A percentile compares a stretch with the other conserved stretches of the same genome.
Conservation (phyloP, 2,797 vertebrate genomes). For the Anabacerthia variegaticeps region DNA sequence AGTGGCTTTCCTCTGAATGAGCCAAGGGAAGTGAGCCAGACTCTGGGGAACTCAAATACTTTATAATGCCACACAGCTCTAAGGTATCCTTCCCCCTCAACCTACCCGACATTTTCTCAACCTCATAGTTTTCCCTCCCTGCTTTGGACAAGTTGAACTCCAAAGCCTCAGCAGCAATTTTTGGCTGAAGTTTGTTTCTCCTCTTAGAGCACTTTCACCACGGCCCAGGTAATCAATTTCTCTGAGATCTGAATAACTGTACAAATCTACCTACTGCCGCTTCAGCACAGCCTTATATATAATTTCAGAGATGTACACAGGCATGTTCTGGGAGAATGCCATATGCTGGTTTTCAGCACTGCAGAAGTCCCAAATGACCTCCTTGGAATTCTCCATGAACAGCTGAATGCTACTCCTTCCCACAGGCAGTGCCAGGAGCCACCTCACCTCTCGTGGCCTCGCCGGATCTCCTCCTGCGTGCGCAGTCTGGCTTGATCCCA, state of each 20-base stretch:
- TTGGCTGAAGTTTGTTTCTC: background rate
- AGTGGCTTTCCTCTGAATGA: background rate
- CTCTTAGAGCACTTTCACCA: background rate
- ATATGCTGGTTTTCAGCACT: background rate
- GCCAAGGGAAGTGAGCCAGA: background rate
- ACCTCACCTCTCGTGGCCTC: constrained; percentile 50
- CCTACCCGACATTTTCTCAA: background rate
- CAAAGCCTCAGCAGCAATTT: background rate
- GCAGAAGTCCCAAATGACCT: background rate
- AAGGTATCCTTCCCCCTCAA: background rate
- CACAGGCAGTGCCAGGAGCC: background rate
- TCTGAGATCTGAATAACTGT: background rate
- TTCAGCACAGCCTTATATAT: background rate
- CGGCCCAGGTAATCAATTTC: background rate
- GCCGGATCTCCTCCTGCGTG: constrained; percentile 80
- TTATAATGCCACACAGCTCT: background rate
- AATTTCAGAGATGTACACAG: background rate
- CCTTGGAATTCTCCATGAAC: background rate
- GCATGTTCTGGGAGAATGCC: background rate
- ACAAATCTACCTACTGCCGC: background rate
- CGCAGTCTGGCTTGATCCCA: constrained; percentile 83
- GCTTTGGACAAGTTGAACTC: background rate
- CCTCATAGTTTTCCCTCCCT: background rate
- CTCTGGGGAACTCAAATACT: background rate
- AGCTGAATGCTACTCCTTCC: background rate